A percentile compares a stretch with the other conserved stretches of the same genome.
These are phyloP conservation scores for Cherax quadricarinatus DNA, from an alignment of 1,140 invertebrate species.

Conservation along the genomic window DNA sequence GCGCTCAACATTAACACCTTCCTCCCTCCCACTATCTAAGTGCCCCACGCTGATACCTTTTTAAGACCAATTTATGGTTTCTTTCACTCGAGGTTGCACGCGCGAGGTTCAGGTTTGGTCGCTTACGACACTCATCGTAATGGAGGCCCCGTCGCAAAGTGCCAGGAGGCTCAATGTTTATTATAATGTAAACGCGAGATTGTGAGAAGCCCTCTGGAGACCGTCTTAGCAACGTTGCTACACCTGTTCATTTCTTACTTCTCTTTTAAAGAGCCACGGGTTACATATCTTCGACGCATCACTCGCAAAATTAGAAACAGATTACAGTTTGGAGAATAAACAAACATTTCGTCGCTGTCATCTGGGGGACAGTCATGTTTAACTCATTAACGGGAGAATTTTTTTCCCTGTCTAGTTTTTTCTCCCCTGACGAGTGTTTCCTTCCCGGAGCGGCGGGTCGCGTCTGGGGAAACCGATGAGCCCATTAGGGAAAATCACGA, in stretches of 20 bases:
- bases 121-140: not conserved
- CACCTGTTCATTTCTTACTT: too few relatives aligned
- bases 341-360: not conserved
- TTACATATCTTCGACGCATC: too few relatives aligned
- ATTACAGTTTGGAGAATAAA: not conserved
- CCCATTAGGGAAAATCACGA: constrained; percentile 38
- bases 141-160: not conserved
- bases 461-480: constrained; percentile 20
- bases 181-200: not conserved
- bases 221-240: too few relatives aligned
- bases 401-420: not conserved
- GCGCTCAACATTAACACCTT: too few relatives aligned
- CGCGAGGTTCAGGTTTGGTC: not conserved
- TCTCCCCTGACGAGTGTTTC: constrained; percentile 2
- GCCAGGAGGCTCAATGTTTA: not conserved
- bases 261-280: not conserved
- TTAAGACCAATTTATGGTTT: constrained; percentile 1
- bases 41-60: not conserved
- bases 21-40: too few relatives aligned
- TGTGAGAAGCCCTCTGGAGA: not conserved
- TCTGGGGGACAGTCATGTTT: constrained; percentile 14
- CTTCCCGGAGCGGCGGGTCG: not conserved
- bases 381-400: constrained; percentile 12
- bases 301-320: not conserved
- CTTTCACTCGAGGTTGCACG: not conserved